Base-by-base conservation (phyloP, 2,888 invertebrate genomes). In the Zeuzera pyrina region DNA sequence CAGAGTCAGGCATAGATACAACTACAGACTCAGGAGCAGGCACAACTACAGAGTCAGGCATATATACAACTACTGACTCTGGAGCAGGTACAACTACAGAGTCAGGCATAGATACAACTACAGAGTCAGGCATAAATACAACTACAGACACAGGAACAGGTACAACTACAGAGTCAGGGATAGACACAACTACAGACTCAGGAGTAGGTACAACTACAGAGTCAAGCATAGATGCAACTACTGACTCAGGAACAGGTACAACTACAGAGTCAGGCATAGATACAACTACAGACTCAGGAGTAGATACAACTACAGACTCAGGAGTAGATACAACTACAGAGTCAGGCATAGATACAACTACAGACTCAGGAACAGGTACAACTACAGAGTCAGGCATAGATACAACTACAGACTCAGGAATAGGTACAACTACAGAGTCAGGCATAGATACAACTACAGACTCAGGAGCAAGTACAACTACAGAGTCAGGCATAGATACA, bases 261-360 rank as follows among this genome's bases (percentile, higher is more conserved):
- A 19, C 16, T 15, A 14, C 7, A 3, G 8, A 31, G 6, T 19
- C 27, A 2, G 12, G 31, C 22, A 2, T 6, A 1, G 8, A 5
- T 19, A 8, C 6, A 28, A 11, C 35, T 29, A n/a, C n/a, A 12
- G 27, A 43, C 12, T 12, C n/a, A n/a, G 34, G 35, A 3, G 35
- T 19, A n/a, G n/a, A n/a, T n/a, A n/a, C n/a, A n/a, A n/a, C n/a
- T n/a, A n/a, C n/a, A n/a, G n/a, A n/a, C n/a, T n/a, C n/a, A n/a
- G n/a, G n/a, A n/a, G n/a, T n/a, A n/a, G n/a, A n/a, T n/a, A n/a
- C n/a, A n/a, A n/a, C n/a, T n/a, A n/a, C n/a, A n/a, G n/a, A n/a
- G n/a, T n/a, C n/a, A n/a, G n/a, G n/a, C n/a, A n/a, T n/a, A n/a
- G n/a, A n/a, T n/a, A n/a, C n/a, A n/a, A n/a, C n/a, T n/a, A n/a